Conservation (phyloP, 2,888 invertebrate genomes). For the Drosophila kanekoi region DNA sequence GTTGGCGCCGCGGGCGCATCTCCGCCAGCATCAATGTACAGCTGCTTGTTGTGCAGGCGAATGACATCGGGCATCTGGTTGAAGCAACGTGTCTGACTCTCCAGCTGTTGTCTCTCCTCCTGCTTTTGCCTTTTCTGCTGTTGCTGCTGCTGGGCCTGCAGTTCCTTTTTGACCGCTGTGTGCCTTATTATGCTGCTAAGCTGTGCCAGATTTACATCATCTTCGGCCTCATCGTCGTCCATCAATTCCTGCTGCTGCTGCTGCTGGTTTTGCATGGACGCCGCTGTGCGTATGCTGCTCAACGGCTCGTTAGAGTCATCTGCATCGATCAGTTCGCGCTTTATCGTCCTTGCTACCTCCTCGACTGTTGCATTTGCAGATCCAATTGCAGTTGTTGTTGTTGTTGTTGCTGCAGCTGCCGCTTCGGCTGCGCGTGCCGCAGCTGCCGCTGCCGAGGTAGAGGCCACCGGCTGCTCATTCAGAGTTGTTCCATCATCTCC, state of each 20-base stretch:
- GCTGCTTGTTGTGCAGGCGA: conserved; percentile 65
- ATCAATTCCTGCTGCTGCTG: conserved; percentile 29
- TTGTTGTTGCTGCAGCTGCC: conserved; percentile 61
- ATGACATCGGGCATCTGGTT: conserved; percentile 82
- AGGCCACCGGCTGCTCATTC: conserved; percentile 70
- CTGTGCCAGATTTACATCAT: conserved; percentile 84
- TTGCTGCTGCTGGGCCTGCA: conserved; percentile 68
- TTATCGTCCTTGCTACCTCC: conserved; percentile 76
- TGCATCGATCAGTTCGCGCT: conserved; percentile 82
- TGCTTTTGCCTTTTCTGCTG: conserved; percentile 42
- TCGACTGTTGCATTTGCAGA: conserved; percentile 38
- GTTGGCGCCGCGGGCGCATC: conserved; percentile 11
- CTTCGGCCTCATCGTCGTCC: conserved; percentile 82
- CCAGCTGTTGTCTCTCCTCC: conserved; percentile 40
- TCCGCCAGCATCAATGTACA: conserved; percentile 52
- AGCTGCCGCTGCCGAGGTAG: conserved; percentile 68
- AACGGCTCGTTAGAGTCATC: conserved; percentile 82
- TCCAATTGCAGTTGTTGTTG: conserved; percentile 16
- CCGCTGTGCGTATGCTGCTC: conserved; percentile 75
- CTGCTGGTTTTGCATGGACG: conserved; percentile 42
- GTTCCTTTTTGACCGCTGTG: conserved; percentile 80
- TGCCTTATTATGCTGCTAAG: conserved; percentile 83
- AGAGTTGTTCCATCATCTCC: conserved; percentile 15
- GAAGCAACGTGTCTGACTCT: conserved; percentile 51
- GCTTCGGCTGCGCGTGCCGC: conserved; percentile 61